Evolutionary conservation across 2,888 invertebrate species (phyloP).

Genomic region (Pandemis corylana): DNA sequence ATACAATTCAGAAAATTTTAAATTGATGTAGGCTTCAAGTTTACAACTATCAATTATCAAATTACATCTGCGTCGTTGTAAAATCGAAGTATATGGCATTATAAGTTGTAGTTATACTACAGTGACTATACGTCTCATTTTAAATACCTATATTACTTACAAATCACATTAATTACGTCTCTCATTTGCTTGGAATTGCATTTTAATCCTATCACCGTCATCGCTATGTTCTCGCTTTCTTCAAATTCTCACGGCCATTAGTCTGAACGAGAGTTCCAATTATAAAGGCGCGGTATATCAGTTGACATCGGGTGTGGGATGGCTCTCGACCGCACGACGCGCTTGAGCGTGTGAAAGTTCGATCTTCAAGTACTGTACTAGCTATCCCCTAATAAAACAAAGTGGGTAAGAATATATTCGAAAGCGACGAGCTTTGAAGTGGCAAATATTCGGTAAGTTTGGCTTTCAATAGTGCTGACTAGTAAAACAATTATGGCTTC

Average conservation of each 20-base stretch:
- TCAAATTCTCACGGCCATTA: conserved; percentile 5
- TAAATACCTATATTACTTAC: background rate
- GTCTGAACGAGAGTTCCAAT: conserved; percentile 5
- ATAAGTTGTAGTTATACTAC: background rate
- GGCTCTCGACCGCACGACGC: background rate
- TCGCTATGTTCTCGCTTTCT: background rate
- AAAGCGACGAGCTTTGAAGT: background rate
- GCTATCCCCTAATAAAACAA: background rate
- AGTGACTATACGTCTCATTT: background rate
- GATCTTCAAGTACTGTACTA: background rate
- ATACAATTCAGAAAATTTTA: no score
- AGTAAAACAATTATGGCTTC: no score
- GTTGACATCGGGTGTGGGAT: conserved; percentile 21
- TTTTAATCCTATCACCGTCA: conserved; percentile 2
- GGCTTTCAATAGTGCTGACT: no score
- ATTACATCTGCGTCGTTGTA: no score
- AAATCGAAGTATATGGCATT: no score
- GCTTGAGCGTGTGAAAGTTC: conserved; percentile 13
- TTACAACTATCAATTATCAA: no score
- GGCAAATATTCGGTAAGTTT: background rate
- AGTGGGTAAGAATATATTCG: background rate
- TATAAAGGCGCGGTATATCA: conserved; percentile 4
- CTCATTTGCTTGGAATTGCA: background rate
- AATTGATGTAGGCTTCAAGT: no score
- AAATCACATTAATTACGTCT: background rate